Base-by-base conservation (phyloP, 2,797 vertebrate genomes). In the Parauchenoglanis punctatus region DNA sequence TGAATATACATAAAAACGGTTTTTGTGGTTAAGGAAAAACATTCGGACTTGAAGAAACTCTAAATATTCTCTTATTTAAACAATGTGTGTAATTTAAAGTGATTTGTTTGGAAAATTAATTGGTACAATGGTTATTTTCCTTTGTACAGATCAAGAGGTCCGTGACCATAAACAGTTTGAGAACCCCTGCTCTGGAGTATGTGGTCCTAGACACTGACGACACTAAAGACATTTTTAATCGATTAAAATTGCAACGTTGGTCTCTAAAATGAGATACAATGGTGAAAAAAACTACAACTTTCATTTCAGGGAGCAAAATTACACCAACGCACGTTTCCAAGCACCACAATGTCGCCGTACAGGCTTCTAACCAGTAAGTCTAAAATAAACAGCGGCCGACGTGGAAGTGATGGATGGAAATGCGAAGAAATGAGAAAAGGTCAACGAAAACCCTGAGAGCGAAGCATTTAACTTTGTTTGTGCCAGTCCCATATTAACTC, bases 401-500 rank as follows among this genome's bases (percentile, higher is more conserved):
- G 20, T 25, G 20, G 7, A 44, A 25, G 54, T 25, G 35, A 44
- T 52, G 61, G 44, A 67, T 49, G 61, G 81, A 83, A 52, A 67
- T 65, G 59, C 7, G 44, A 67, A 31, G 18, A 23, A 54, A 83
- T 31, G 17, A 52, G 52, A 46, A 67, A 82, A n/a, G 17, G 20
- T 15, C 10, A 56, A 28, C 0, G 54, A 3, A 0, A 72, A 23
- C 40, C 78, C 63, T 8, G 25, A 81, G 11, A 67, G 4, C 23
- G 23, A 72, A 52, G 25, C 18, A 20, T 86, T 83, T 86, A 83
- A 77, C 72, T 86, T 78, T 83, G 88, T 88, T 86, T 86, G 85
- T 17, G 20, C 61, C 63, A 83, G 76, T 82, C 81, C 31, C 7
- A 23, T 68, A 70, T 84, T 61, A 84, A 76, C 85, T 90, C 87